Conservation (phyloP, 2,888 invertebrate genomes). For the Scrobipalpa costella region DNA sequence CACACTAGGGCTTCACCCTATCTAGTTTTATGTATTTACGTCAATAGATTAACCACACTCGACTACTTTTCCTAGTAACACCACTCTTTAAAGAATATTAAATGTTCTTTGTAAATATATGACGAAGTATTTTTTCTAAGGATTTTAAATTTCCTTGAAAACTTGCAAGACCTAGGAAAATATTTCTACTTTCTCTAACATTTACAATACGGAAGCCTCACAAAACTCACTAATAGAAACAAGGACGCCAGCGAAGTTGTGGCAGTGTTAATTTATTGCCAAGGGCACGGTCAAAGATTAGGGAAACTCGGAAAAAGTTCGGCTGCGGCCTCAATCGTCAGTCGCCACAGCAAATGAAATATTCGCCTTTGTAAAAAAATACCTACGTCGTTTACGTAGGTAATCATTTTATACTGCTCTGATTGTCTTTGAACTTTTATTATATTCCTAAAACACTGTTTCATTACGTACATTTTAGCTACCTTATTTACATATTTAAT, state of each 20-base stretch:
- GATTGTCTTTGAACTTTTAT: no score
- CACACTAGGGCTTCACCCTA: slow-evolving; percentile 28
- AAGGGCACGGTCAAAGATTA: slow-evolving; percentile 24
- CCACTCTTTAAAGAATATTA: neutral
- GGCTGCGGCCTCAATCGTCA: neutral
- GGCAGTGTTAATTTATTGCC: slow-evolving; percentile 19
- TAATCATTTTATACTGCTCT: no score
- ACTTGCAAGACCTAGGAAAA: no score
- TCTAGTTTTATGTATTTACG: slow-evolving; percentile 23
- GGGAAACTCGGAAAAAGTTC: slow-evolving; percentile 31
- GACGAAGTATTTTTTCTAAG: neutral
- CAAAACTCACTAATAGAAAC: slow-evolving; percentile 1
- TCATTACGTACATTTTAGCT: no score
- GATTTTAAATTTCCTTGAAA: neutral
- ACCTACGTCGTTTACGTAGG: neutral
- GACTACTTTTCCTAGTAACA: neutral
- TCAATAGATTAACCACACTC: slow-evolving; percentile 1
- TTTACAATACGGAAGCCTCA: slow-evolving; percentile 1
- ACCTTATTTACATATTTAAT: no score
- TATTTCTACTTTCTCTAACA: neutral
- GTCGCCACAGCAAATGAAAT: neutral
- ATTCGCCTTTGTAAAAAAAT: no score
- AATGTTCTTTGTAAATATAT: neutral
- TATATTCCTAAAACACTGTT: no score
- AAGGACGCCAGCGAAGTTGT: slow-evolving; percentile 19